phyloP scores from a whole-genome alignment of 2,797 vertebrate species.

The Cirrhinus molitorella region DNA sequence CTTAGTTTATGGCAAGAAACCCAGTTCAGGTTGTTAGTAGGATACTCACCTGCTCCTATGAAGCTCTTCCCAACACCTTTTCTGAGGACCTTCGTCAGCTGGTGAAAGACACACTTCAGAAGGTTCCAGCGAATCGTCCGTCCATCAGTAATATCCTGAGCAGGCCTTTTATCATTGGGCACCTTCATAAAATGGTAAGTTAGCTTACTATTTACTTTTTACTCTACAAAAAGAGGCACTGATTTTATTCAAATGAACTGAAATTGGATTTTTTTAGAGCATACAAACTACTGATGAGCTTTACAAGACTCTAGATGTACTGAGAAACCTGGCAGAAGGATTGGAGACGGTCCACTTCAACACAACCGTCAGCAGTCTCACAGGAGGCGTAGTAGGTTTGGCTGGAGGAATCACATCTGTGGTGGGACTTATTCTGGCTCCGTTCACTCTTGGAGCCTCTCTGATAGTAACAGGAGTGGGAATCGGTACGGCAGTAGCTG shows the following conservation, averaged over 20 bases:
- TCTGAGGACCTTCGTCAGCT: slow-evolving; percentile 29
- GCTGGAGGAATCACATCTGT: slow-evolving; percentile 74
- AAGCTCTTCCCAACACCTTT: slow-evolving; percentile 16
- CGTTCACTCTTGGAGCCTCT: slow-evolving; percentile 75
- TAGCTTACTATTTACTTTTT: background rate
- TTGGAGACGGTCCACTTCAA: slow-evolving; percentile 53
- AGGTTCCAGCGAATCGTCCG: background rate
- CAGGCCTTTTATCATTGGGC: slow-evolving; percentile 25
- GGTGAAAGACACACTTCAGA: slow-evolving; percentile 37
- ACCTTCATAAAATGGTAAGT: slow-evolving; percentile 21
- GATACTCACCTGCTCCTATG: background rate
- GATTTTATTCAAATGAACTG: background rate
- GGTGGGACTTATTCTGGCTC: slow-evolving; percentile 72
- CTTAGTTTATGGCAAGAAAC: slow-evolving; percentile 12
- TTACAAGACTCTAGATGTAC: background rate
- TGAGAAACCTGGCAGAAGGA: slow-evolving; percentile 23
- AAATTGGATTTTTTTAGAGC: background rate
- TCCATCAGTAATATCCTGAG: slow-evolving; percentile 2
- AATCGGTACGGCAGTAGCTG: slow-evolving; percentile 70
- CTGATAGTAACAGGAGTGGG: slow-evolving; percentile 77
- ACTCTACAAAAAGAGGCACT: no score
- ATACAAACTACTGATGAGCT: background rate
- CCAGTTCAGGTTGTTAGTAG: background rate
- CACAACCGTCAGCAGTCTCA: slow-evolving; percentile 56
- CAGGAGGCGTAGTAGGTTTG: slow-evolving; percentile 74